Evolutionary conservation across 64 coral and sea anemone genomes (phyloP), one percentile per base, ranked within the genome.

Genomic region (Montipora foliosa): DNA sequence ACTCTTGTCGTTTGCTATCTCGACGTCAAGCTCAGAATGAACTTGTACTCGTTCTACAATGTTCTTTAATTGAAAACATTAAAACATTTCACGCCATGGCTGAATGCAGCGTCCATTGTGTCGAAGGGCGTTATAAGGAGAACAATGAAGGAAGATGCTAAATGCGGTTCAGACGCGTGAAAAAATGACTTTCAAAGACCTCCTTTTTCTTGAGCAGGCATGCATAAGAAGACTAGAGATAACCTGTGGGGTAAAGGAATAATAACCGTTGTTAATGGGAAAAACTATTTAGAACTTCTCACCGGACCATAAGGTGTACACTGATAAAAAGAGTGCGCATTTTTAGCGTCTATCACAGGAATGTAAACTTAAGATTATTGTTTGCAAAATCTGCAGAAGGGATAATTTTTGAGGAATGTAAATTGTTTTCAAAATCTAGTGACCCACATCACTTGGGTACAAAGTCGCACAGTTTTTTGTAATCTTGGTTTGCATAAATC

Each of bases 101-200:
- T 22, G 45, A 16, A 48, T 44, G 68, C 8, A 19, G 82, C 82
- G 82, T 86, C 64, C 44, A 49, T 86, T 86, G 62, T 50, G 49
- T 19, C 8, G 22, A 10, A 81, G 79, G 79, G 79, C 80, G 58
- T 82, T 66, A 14, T 5, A 6, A 20, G 58, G 80, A 21, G 5
- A 37, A 82, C 80, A 82, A 82, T 82, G 57, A 62, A 82, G 80
- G 71, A 71, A 86, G 20, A 50, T 71, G 82, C 19, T 64, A 45
- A 71, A 82, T 20, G 62, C 25, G 49, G 82, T 46, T 49, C 49
- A 59, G 16, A 49, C n/a, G 15, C 15, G 11, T n/a, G 14, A 29
- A 4, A 48, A 68, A 19, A 16, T 47, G 6, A 19, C 25, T n/a
- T 81, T 67, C 6, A 45, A 83, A 60, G 29, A 29, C 58, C 15